Base-by-base conservation (phyloP, 2,888 invertebrate genomes). In the Augochlorella aurata region DNA sequence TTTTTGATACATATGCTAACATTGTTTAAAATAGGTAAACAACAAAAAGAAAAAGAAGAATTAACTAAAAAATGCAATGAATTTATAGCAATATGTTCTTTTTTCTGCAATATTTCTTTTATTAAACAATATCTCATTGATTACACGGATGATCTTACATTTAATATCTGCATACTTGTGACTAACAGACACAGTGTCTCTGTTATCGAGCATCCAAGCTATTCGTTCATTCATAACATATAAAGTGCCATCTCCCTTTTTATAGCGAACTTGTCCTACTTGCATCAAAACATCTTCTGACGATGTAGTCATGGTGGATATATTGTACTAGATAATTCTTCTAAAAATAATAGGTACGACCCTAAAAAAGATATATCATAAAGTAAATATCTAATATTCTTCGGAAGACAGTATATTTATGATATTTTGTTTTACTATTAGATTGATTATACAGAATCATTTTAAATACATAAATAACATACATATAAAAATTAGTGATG, bases 91-190 rank as follows among this genome's bases (percentile, higher is more conserved):
- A 61, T 61, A 52, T 47, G 8, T 63, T 77, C 38, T 58, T 67
- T 71, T 86, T 83, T 65, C 65, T 74, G 80, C 14, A 67, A 85
- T 38, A 82, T 74, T 67, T 68, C 72, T 77, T 85, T 83, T 88
- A 85, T 79, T 81, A 79, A 83, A 72, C 24, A 83, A 69, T 79
- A 75, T 45, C 74, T 77, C 7, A 63, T 47, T 45, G 44, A 52
- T 79, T 81, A 85, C 72, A 81, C 12, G 50, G 79, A 73, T 80
- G 10, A 50, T 86, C 95, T 95, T 95, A 98, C 98, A 96, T 96
- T 99, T 99, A 87, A 99, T 98, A 94, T 99, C 99, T 82, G 98
- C 97, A 94, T 98, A 99, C 93, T 97, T 96, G 94, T 98, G 98
- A 77, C 98, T 98, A 80, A 99, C 97, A 18, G 97, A 97, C 69